These are phyloP conservation scores for Harpalus rubripes DNA, from an alignment of 2,888 invertebrate species.

Conservation along the genomic window DNA sequence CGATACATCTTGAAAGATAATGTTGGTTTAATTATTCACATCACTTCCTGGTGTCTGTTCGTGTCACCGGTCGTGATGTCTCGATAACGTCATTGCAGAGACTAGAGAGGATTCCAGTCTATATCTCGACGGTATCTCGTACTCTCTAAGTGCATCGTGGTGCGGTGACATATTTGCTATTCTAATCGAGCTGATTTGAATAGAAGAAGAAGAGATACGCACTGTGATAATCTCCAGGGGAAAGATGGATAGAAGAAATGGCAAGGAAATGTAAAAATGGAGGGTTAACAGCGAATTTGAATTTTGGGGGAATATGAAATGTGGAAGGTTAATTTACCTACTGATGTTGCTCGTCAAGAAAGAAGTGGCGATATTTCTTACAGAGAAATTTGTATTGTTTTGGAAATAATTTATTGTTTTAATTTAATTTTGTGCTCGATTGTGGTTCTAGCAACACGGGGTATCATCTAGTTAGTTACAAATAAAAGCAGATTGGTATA, in stretches of 20 bases:
- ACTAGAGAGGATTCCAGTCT: not conserved
- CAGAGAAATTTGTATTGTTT: too few species aligned
- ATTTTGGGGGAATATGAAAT: slow-evolving; percentile 10
- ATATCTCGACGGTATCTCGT: not conserved
- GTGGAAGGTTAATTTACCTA: not conserved
- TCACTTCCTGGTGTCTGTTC: slow-evolving; percentile 33
- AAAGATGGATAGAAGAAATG: slow-evolving; percentile 18
- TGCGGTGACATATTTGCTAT: slow-evolving; percentile 50
- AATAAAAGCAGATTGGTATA: too few species aligned
- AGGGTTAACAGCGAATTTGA: slow-evolving; percentile 17
- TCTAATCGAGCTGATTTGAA: slow-evolving; percentile 55
- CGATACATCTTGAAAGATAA: slow-evolving; percentile 26
- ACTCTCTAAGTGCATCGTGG: slow-evolving; percentile 30
- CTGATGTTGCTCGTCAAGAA: not conserved
- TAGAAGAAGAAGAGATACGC: slow-evolving; percentile 4
- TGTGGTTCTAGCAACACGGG: too few species aligned
- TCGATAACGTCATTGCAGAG: slow-evolving; percentile 26
- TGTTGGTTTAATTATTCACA: slow-evolving; percentile 40
- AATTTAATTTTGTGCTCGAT: too few species aligned
- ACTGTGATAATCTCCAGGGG: not conserved
- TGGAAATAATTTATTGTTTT: too few species aligned
- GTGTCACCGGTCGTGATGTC: slow-evolving; percentile 14
- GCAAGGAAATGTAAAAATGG: slow-evolving; percentile 11
- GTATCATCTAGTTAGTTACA: too few species aligned
- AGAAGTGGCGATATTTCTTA: too few species aligned